Base-by-base conservation (phyloP, 2,888 invertebrate genomes). In the Lepetodrilus schrolli region DNA sequence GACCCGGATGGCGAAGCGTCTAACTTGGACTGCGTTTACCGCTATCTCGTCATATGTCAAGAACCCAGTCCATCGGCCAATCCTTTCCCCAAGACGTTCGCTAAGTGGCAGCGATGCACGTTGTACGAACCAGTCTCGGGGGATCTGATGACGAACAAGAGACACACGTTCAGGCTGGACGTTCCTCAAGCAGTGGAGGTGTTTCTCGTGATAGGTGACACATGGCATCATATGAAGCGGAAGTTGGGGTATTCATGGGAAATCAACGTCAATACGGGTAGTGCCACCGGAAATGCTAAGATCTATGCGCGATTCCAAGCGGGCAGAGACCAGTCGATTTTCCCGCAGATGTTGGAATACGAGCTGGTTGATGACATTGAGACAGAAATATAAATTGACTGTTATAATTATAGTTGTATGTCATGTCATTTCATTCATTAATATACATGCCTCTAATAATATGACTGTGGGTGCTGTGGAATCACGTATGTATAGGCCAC, bases 71-170 rank as follows among this genome's bases (percentile, higher is more conserved):
- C 85, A 1, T 76, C 78, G 0, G 80, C 82, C 0, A 78, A 82
- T 69, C 82, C 80, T 17, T 89, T 88, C 66, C 89, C 89, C 0
- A 86, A 84, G 73, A 87, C 87, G 0, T 86, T 82, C 71, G 84
- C 86, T 65, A 83, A 84, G 26, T 89, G 89, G 89, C 84, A 86
- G 73, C 72, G 85, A 2, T 88, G 88, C 70, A 82, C 87, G 1
- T 78, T 89, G 20, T 86, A 88, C 74, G 89, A 89, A 73, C 89
- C 89, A 1, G 82, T 89, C 4, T 82, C 82, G 5, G 88, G 89
- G 0, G 88, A 89, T 70, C 80, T 89, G 21, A 80, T 87, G 78
- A 83, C 86, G 2, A 85, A 87, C 78, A 86, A 85, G 71, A 80
- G 87, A 4, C 86, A 87, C 75, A 85, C 80, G 71, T 89, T 89